Base-by-base conservation (phyloP, 2,888 invertebrate species). In the Mythimna lalbum region DNA sequence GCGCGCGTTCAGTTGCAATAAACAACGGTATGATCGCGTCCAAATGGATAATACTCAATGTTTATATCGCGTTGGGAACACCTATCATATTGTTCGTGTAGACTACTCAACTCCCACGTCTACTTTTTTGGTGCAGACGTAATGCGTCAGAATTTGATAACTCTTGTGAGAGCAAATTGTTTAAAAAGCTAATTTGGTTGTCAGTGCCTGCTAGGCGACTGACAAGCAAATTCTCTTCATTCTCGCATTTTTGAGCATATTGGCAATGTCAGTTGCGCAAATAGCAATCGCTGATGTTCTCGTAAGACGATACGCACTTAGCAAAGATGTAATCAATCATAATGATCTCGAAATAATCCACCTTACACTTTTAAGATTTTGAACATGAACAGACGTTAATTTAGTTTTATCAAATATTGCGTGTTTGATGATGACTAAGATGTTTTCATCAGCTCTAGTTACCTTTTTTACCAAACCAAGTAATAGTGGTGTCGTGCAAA, bases 21-120 rank as follows among this genome's bases (percentile, higher is more conserved):
- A 84, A 84, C 81, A 81, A 80, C 61, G 64, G 74, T 53, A 85
- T 73, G 83, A 81, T 79, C 73, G 74, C 71, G 66, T 76, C 64
- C 64, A 63, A 79, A 79, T 70, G 73, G 61, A 76, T 78, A 74
- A 76, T 76, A 76, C 73, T 61, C 50, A 73, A 81, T 82, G 73
- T 82, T 83, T 81, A 74, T 78, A 84, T 77, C 73, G 76, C 78
- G 65, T 69, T 77, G 73, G 73, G 82, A 83, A 81, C 80, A 76
- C 73, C 70, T 76, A 85, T 75, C 67, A 78, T 82, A 80, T 72
- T 75, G 76, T 74, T 73, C 67, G 36, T 39, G 63, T 52, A 74
- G 64, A 69, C 71, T 56, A 52, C 6, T 57, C 56, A 70, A 73
- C 69, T 72, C 81, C 74, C 66, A 83, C 68, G 36, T 7, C n/a